A percentile compares a stretch with the other conserved stretches of the same genome.
Evolutionary conservation across 1,140 invertebrate species (phyloP).

Genomic region (Drosophila paulistorum): DNA sequence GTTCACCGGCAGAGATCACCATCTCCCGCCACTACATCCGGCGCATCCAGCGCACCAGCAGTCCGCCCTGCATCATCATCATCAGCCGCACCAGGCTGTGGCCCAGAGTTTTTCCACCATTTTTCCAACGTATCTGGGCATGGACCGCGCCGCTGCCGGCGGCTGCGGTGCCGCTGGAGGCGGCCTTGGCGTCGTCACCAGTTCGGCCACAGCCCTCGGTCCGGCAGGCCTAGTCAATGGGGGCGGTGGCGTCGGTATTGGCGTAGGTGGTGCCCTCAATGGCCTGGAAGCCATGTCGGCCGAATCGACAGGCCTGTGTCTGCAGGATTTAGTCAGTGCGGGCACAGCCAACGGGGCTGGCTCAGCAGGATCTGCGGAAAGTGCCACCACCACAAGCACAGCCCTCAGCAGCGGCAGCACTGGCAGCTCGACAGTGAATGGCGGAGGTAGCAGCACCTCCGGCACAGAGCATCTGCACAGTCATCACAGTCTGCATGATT

Average conservation of each 20-base stretch:
- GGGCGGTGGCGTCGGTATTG: conserved; percentile 82
- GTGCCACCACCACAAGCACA: conserved; percentile 75
- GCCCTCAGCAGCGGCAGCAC: conserved; percentile 82
- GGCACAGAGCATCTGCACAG: conserved; percentile 79
- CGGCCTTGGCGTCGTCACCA: conserved; percentile 83
- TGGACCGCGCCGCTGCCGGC: conserved; percentile 79
- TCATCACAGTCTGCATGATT: conserved; percentile 86
- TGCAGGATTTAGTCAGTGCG: conserved; percentile 88
- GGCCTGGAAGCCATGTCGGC: conserved; percentile 84
- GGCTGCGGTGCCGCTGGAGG: conserved; percentile 73
- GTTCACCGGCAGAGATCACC: conserved; percentile 81
- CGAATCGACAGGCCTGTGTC: conserved; percentile 85
- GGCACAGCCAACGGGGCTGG: conserved; percentile 79
- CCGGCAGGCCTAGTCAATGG: conserved; percentile 70
- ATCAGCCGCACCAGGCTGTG: conserved; percentile 81
- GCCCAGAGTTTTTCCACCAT: conserved; percentile 82
- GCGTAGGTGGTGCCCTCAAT: conserved; percentile 85
- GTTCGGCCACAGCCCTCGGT: conserved; percentile 83
- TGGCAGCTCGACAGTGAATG: conserved; percentile 82
- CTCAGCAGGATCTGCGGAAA: conserved; percentile 82
- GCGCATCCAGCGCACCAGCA: conserved; percentile 75
- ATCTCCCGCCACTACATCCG: conserved; percentile 78
- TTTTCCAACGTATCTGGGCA: conserved; percentile 81
- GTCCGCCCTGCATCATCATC: conserved; percentile 73
- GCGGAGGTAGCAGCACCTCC: conserved; percentile 77